A percentile compares a stretch with the other conserved stretches of the same genome.
These are phyloP conservation scores for Harmothoe impar DNA, from an alignment of 2,888 invertebrate species.

Conservation along the genomic window DNA sequence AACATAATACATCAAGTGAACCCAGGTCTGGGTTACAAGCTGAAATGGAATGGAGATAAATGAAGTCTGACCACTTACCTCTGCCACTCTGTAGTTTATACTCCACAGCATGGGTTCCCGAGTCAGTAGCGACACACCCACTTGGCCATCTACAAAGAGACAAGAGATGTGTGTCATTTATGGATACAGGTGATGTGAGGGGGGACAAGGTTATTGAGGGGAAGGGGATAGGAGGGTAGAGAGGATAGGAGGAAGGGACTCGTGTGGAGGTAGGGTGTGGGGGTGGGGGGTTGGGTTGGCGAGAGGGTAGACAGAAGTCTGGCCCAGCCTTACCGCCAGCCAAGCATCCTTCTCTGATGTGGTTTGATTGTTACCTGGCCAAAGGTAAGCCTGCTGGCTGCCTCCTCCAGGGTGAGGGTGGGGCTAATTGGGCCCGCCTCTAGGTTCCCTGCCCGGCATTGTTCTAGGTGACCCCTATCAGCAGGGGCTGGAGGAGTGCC, in stretches of 20 bases:
- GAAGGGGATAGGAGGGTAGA: too few relatives aligned
- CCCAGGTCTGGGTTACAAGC: too few relatives aligned
- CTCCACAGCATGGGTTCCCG: neutral
- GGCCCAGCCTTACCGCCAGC: neutral
- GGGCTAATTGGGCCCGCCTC: neutral
- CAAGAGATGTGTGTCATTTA: slow-evolving; percentile 15
- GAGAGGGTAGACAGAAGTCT: neutral
- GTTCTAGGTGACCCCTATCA: slow-evolving; percentile 52
- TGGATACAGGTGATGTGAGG: slow-evolving; percentile 15
- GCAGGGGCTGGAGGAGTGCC: slow-evolving; percentile 5
- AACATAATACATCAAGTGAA: too few relatives aligned
- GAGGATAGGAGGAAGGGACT: too few relatives aligned
- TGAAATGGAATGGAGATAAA: too few relatives aligned
- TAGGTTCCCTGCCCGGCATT: slow-evolving; percentile 6
- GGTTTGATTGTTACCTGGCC: slow-evolving; percentile 19
- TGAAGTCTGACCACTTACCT: neutral
- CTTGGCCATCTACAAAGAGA: slow-evolving; percentile 20
- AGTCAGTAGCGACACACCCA: slow-evolving; percentile 4
- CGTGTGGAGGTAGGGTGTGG: neutral
- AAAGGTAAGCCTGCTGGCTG: neutral
- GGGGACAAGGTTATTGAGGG: neutral
- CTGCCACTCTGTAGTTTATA: slow-evolving; percentile 6
- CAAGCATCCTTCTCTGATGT: neutral
- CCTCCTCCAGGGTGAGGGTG: neutral
- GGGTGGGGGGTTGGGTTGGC: neutral